phyloP scores from a whole-genome alignment of 2,113 vertebrate genomes.

The Ochotona princeps region DNA sequence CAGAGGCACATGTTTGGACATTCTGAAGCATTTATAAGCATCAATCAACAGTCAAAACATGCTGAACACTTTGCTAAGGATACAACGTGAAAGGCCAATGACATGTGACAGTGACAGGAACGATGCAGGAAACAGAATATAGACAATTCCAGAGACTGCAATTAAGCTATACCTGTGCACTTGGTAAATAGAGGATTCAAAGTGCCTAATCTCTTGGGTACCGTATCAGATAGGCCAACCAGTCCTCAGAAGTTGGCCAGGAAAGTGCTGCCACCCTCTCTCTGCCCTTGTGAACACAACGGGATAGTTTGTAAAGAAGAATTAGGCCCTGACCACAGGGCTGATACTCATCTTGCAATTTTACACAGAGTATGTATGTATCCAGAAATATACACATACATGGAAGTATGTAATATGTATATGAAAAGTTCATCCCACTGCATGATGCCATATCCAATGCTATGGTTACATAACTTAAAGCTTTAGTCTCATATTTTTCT shows the following conservation, averaged over 20 bases:
- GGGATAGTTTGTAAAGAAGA: background rate
- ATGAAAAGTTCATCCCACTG: background rate
- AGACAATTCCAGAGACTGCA: background rate
- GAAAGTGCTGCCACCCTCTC: background rate
- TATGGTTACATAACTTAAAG: background rate
- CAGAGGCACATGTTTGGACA: background rate
- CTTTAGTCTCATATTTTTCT: background rate
- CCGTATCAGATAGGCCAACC: background rate
- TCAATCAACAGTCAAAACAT: background rate
- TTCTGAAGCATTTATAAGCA: constrained; percentile 8
- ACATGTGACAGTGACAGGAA: background rate
- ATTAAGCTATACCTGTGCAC: background rate
- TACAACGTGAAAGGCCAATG: background rate
- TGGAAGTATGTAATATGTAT: background rate
- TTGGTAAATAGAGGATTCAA: background rate
- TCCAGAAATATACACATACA: background rate
- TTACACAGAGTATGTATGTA: background rate
- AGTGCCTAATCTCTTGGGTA: background rate
- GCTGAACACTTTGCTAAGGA: background rate
- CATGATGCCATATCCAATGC: background rate
- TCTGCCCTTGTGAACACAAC: too few species aligned
- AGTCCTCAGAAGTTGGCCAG: background rate
- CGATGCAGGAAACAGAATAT: background rate
- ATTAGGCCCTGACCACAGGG: background rate
- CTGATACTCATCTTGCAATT: background rate